phyloP scores from a whole-genome alignment of 2,888 invertebrate genomes.

The Azorinus chamasolen region DNA sequence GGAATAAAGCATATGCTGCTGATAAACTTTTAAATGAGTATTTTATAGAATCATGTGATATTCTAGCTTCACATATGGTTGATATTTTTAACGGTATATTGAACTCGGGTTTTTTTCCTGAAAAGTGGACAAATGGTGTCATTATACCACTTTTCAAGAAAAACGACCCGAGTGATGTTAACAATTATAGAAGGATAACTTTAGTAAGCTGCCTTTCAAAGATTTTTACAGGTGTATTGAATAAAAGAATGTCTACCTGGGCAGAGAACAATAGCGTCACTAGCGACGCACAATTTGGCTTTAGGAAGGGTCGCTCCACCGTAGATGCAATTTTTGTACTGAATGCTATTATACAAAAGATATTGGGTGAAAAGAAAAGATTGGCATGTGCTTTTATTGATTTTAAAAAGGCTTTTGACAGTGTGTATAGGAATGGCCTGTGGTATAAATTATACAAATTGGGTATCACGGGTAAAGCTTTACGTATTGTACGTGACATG shows the following conservation, averaged over 20 bases:
- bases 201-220: conserved; percentile 35
- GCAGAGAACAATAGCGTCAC: conserved; percentile 6
- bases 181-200: no score
- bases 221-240: conserved; percentile 33
- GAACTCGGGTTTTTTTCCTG: no score
- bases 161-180: neutral
- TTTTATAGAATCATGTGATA: conserved; percentile 32
- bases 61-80: no score
- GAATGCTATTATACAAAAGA: neutral
- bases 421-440: conserved; percentile 11
- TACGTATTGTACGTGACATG: conserved; percentile 2
- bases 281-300: conserved; percentile 24
- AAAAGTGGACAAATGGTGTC: no score
- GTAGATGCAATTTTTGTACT: conserved; percentile 20
- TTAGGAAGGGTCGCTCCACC: conserved; percentile 17
- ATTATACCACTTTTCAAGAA: conserved; percentile 39
- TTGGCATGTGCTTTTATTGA: conserved; percentile 10
- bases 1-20: conserved; percentile 10
- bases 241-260: conserved; percentile 23
- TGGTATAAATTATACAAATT: conserved; percentile 16
- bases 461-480: conserved; percentile 10
- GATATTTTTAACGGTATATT: no score
- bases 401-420: conserved; percentile 26
- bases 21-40: conserved; percentile 28
- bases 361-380: neutral